A percentile compares a stretch with the other conserved stretches of the same genome.
phyloP scores from a whole-genome alignment of 1,140 invertebrate genomes.

The Rhopalosiphum padi region DNA sequence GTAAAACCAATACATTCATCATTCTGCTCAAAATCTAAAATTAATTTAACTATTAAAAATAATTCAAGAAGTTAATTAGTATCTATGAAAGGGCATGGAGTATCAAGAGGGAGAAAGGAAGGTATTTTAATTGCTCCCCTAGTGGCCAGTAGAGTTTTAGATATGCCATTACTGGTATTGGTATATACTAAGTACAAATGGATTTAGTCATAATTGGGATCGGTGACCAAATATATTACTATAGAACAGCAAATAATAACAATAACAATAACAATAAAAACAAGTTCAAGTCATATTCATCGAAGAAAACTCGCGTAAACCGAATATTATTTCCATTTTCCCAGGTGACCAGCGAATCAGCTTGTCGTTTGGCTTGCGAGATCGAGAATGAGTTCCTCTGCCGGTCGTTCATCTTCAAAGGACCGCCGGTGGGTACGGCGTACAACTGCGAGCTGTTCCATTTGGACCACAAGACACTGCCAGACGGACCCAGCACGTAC shows the following conservation, averaged over 20 bases:
- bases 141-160: not conserved
- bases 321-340: not conserved
- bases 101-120: not conserved
- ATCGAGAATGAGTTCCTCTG: conserved; percentile 93
- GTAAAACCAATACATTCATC: not conserved
- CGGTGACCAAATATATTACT: not conserved
- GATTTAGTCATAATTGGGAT: not conserved
- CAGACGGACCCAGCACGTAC: conserved; percentile 89
- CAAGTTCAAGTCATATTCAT: not conserved
- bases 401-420: conserved; percentile 86
- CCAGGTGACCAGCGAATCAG: conserved; percentile 79
- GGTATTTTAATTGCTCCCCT: not conserved
- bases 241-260: not conserved
- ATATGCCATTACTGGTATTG: not conserved
- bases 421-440: conserved; percentile 74
- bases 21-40: not conserved
- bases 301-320: not conserved
- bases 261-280: not conserved
- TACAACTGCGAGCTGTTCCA: conserved; percentile 94
- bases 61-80: not conserved
- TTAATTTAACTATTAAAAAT: not conserved
- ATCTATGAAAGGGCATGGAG: not conserved
- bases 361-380: conserved; percentile 87
- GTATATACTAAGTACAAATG: not conserved
- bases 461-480: conserved; percentile 88